Percentiles rank a stretch among this genome's conserved stretches.
Evolutionary conservation across 1,140 invertebrate genomes (phyloP).

Genomic region (Pararge aegeria): DNA sequence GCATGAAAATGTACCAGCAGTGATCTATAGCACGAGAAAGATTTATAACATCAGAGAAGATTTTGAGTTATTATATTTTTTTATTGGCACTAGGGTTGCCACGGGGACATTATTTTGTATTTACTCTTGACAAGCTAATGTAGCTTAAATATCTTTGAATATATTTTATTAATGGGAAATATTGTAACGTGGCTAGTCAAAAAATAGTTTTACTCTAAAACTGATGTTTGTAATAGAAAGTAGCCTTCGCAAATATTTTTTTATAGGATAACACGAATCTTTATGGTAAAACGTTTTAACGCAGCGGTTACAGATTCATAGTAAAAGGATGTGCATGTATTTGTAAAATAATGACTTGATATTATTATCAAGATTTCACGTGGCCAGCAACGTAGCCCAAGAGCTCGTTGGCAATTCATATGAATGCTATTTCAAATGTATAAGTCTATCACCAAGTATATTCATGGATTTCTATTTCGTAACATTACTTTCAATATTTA

Average conservation of each 20-base stretch:
- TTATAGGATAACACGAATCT: conserved; percentile 47
- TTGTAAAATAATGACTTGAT: conserved; percentile 57
- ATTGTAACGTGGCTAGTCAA: too few species aligned
- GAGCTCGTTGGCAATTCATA: conserved; percentile 59
- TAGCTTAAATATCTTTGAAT: too few species aligned
- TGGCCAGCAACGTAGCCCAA: conserved; percentile 50
- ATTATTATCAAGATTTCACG: conserved; percentile 62
- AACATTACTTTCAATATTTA: conserved; percentile 47
- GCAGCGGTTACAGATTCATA: conserved; percentile 66
- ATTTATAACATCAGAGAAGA: conserved; percentile 41
- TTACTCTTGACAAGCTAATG: too few species aligned
- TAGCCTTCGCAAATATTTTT: too few species aligned
- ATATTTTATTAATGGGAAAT: too few species aligned
- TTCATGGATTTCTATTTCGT: conserved; percentile 49
- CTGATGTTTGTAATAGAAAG: conserved; percentile 29
- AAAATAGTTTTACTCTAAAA: conserved; percentile 21
- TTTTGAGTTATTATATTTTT: conserved; percentile 28
- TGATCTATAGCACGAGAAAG: conserved; percentile 52
- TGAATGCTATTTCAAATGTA: conserved; percentile 63
- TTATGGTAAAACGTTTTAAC: conserved; percentile 58
- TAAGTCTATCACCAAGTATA: conserved; percentile 36
- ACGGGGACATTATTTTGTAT: too few species aligned
- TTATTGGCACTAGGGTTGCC: not conserved
- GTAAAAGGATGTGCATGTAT: conserved; percentile 66
- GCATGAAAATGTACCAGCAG: conserved; percentile 50